A percentile compares a stretch with the other conserved stretches of the same genome.
Evolutionary conservation across 1,140 invertebrate species (phyloP).

Genomic region (Trachymyrmex septentrionalis): DNA sequence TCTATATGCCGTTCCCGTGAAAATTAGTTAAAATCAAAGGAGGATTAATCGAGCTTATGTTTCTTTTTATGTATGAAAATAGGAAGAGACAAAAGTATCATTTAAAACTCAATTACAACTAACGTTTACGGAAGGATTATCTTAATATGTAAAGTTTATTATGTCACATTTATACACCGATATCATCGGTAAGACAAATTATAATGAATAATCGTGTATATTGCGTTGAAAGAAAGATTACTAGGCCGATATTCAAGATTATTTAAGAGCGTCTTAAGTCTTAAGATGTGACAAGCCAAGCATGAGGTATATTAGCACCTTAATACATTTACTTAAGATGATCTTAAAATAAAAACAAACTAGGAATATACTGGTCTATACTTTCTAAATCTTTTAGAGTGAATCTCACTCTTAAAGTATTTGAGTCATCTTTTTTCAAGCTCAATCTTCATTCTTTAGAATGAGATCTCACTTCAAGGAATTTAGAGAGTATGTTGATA

Average conservation of each 20-base stretch:
- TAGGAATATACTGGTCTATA: no score
- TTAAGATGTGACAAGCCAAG: no score
- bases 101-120: background rate
- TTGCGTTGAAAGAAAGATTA: constrained; percentile 13
- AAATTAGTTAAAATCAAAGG: background rate
- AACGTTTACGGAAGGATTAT: background rate
- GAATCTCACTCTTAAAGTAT: no score
- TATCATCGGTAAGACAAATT: background rate
- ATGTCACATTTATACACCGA: constrained; percentile 27
- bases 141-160: constrained; percentile 39
- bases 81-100: background rate
- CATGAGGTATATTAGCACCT: background rate
- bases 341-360: no score
- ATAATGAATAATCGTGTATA: constrained; percentile 35
- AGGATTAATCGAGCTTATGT: background rate
- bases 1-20: constrained; percentile 4
- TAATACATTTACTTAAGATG: no score
- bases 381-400: no score
- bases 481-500: constrained; percentile 38
- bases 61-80: background rate
- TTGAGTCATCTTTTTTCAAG: no score
- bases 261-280: no score
- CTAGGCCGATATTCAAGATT: no score
- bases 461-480: no score
- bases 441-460: no score